Conservation (phyloP, 2,113 vertebrate genomes). For the Myanophis thanlyinensis region DNA sequence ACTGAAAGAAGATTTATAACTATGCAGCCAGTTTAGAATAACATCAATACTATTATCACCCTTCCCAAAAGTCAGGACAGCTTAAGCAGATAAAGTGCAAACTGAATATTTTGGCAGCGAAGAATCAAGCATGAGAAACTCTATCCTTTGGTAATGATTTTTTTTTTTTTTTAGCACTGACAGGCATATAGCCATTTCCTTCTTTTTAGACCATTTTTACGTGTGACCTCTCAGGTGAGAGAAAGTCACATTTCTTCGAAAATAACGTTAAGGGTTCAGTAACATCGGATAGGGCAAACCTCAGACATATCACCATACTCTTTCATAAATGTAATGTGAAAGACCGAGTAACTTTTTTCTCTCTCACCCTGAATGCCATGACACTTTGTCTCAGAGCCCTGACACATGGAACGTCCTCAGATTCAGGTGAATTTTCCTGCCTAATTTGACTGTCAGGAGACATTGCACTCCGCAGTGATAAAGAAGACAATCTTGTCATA, state of each 20-base stretch:
- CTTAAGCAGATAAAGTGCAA: constrained; percentile 2
- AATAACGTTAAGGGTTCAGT: constrained; percentile 52
- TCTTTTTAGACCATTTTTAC: constrained; percentile 30
- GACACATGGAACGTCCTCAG: constrained; percentile 55
- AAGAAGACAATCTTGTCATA: constrained; percentile 73
- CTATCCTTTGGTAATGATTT: constrained; percentile 17
- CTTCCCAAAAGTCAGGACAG: constrained; percentile 22
- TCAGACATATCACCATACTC: constrained; percentile 43
- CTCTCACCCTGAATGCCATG: constrained; percentile 56
- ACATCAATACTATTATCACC: constrained; percentile 25
- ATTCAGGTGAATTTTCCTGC: constrained; percentile 57
- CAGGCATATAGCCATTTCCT: constrained; percentile 15
- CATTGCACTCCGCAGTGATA: constrained; percentile 40
- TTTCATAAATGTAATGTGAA: constrained; percentile 65
- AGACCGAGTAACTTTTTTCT: constrained; percentile 58
- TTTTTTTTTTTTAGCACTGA: no score
- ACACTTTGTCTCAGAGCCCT: constrained; percentile 69
- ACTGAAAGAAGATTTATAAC: not conserved
- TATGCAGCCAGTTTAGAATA: not conserved
- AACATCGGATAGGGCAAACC: constrained; percentile 41
- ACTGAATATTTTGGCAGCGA: not conserved
- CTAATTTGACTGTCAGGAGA: constrained; percentile 64
- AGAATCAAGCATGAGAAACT: not conserved
- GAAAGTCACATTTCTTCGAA: constrained; percentile 33
- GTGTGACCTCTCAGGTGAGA: constrained; percentile 47